Conservation (phyloP, 2,797 vertebrate genomes). For the Cyprinella venusta region DNA sequence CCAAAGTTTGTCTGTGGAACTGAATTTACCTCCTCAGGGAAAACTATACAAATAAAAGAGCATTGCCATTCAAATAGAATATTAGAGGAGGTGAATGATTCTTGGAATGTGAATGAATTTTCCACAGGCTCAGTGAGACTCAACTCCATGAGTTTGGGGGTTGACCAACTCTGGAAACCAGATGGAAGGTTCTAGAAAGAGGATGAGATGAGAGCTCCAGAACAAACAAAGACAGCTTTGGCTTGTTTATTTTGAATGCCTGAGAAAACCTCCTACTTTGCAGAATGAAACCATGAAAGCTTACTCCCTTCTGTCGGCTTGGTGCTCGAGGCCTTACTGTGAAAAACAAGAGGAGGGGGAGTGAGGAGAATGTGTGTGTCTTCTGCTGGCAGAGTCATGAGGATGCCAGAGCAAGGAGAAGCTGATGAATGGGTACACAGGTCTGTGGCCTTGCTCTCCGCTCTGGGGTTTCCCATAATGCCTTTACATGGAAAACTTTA, state of each 20-base stretch:
- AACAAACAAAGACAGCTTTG: conserved; percentile 53
- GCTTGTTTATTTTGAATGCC: conserved; percentile 66
- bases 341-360: conserved; percentile 43
- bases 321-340: conserved; percentile 31
- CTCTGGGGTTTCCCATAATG: conserved; percentile 71
- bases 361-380: conserved; percentile 30
- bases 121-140: conserved; percentile 1
- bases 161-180: conserved; percentile 45
- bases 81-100: conserved; percentile 15
- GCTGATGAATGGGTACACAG: conserved; percentile 66
- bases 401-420: conserved; percentile 6
- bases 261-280: conserved; percentile 58
- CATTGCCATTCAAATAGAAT: conserved; percentile 10
- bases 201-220: conserved; percentile 47
- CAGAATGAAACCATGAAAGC: conserved; percentile 34
- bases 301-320: conserved; percentile 43
- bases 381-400: conserved; percentile 34
- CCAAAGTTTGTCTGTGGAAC: not conserved
- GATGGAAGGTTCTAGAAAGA: conserved; percentile 46
- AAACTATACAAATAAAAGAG: not conserved
- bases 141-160: conserved; percentile 19
- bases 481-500: conserved; percentile 70
- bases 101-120: conserved; percentile 34
- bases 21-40: not conserved
- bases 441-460: conserved; percentile 63